Base-by-base conservation (phyloP, 2,113 vertebrate genomes). In the Siniperca chuatsi region DNA sequence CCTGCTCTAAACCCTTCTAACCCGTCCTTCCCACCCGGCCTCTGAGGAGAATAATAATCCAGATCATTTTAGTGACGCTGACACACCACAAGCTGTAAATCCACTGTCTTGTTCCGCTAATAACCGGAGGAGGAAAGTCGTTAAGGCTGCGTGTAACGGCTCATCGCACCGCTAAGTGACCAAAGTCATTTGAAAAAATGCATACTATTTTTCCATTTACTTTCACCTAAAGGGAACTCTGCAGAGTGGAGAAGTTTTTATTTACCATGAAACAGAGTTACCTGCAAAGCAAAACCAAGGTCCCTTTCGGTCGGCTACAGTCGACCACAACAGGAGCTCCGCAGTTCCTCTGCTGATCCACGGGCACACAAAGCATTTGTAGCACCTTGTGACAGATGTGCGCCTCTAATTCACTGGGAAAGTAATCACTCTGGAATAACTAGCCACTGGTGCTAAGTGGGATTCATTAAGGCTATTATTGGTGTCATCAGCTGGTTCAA, bases 381-480 rank as follows among this genome's bases (percentile, higher is more conserved):
- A 79, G 46, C 75, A 60, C 15, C 75, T 21, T 4, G 44, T 90
- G 87, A 90, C 87, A 81, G 83, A 75, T 91, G 79, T 78, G 68
- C 10, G 33, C 23, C 65, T 70, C 66, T 79, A 67, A 87, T 84
- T 84, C 33, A 13, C 35, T 65, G 48, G 33, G 52, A 85, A 70
- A 55, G 66, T 58, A 37, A 92, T 91, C 83, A 81, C 66, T 81
- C 61, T 55, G 84, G 67, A 48, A 54, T 52, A 81, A 90, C 70
- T 66, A 85, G 88, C 84, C 75, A 40, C 68, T 46, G 55, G 42
- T 61, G 87, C 86, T 83, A 86, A 90, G 77, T 90, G 87, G 83
- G 77, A 74, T 78, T 83, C 84, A 91, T 92, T 87, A 84, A 25
- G 18, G 33, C 29, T 29, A 4, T 87, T 85, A 90, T 74, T 82